Base-by-base conservation (phyloP, 2,888 invertebrate genomes). In the Podotricha telesiphe region DNA sequence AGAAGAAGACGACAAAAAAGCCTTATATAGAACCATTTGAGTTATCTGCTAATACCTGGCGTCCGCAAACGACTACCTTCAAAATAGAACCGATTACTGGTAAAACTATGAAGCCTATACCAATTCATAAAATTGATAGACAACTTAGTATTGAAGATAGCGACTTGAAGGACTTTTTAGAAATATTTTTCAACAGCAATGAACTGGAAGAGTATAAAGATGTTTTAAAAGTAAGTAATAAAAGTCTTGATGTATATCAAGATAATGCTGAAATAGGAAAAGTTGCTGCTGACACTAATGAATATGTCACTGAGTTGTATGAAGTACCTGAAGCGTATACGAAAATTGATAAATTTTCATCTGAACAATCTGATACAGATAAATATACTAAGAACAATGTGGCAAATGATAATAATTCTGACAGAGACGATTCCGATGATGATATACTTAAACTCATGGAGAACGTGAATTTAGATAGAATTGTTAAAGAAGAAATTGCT, bases 121-220 rank as follows among this genome's bases (percentile, higher is more conserved):
- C 79, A 2, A 74, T 79, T 6, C 45, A 55, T 5, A 71, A 76
- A 15, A 61, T 40, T 0, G 80, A 80, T 2, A 71, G 69, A 11
- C 56, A 70, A 10, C 62, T 85, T 1, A 78, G 82, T 67, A 74
- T 80, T 2, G 70, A 80, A 15, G 76, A 79, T 3, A 56, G 77
- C 7, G 55, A 83, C 4, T 84, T 87, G 65, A 79, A 81, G 69
- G 81, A 85, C 40, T 86, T 86, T 68, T 65, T 87, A 13, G 59
- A 68, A 40, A 82, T 84, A 0, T 81, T 87, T 79, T 86, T 87
- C 65, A 75, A 72, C n/a, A 81, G 79, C 37, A 76, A 83, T 19
- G 85, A 86, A 70, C 73, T 77, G n/a, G 59, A 74, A 10, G 73
- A 78, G 45, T 74, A 79, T 53, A 55, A 75, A 50, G 73, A 74